Base-by-base conservation (phyloP, 1,140 invertebrate species). In the Chymomyza costata region DNA sequence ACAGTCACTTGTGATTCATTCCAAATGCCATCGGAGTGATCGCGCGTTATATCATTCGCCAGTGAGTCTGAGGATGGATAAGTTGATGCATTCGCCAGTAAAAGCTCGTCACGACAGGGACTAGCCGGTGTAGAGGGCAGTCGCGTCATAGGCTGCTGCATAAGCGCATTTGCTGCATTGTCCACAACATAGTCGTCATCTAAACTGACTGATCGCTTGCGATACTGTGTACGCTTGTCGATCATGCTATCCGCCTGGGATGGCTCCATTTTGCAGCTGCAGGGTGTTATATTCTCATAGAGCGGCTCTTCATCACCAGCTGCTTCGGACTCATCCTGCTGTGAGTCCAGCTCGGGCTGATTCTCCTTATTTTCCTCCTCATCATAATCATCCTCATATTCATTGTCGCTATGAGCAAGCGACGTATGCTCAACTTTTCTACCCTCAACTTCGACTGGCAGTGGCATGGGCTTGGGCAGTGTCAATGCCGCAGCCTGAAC, bases 1-100 rank as follows among this genome's bases (percentile, higher is more conserved):
- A 94, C 92, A 1, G 93, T 95, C 1, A 92, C 91, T 86, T 94
- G 93, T 10, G 93, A 94, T 86, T 94, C 93, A 86, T 94, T 95
- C 93, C 93, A 95, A 69, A 93, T 91, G 25, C 92, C 92, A 82
- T 94, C 93, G 25, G 93, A 94, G 82, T 94, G 93, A 83, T 94
- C 93, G 74, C 92, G 88, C 70, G 91, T 92, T 17, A 89, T 86
- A 80, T 93, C 92, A 57, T 92, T 92, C 10, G 91, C 90, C 54
- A 94, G 82, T 6, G 93, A 94, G 85, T 94, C 93, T 69, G 90
- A 93, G 17, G 93, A 94, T 18, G 91, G 92, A 85, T 93, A 94
- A 11, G 92, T 92, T 11, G 93, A 94, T 6, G 65, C 74, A 53
- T 80, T 68, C 48, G 64, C 70, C 47, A 83, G 62, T 17, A 66